Conservation (phyloP, 2,888 invertebrate species). For the Lottia gigantea region DNA sequence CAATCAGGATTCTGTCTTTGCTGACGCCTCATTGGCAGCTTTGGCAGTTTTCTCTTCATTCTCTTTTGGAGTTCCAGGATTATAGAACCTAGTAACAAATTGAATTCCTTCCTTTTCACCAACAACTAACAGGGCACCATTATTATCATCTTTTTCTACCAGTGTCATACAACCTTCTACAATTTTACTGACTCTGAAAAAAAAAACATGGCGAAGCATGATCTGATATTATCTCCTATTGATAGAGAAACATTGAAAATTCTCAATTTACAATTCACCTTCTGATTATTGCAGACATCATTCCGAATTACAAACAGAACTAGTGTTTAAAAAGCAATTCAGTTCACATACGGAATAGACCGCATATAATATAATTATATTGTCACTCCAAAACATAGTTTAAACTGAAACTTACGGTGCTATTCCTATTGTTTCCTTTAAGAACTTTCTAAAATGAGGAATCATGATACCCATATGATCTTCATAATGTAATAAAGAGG, state of each 20-base stretch:
- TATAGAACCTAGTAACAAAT: neutral
- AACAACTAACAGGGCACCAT: conserved; percentile 12
- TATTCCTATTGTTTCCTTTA: neutral
- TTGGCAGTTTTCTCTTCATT: neutral
- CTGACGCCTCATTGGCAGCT: too few relatives aligned
- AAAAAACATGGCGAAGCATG: too few relatives aligned
- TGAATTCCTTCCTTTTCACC: conserved; percentile 14
- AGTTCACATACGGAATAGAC: too few relatives aligned
- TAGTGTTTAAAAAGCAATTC: too few relatives aligned
- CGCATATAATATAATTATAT: too few relatives aligned
- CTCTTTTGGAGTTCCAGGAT: neutral
- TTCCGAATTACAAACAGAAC: too few relatives aligned
- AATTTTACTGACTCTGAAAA: conserved; percentile 11
- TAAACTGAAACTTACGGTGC: neutral
- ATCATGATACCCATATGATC: conserved; percentile 3
- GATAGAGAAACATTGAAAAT: too few relatives aligned
- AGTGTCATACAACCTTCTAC: conserved; percentile 14
- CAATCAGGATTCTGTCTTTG: too few relatives aligned
- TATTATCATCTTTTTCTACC: conserved; percentile 14
- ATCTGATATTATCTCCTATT: too few relatives aligned
- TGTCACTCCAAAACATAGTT: too few relatives aligned
- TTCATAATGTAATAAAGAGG: neutral
- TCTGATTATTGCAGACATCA: too few relatives aligned
- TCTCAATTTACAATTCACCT: too few relatives aligned
- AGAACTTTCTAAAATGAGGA: neutral